Evolutionary conservation across 2,113 vertebrate genomes (phyloP).

Genomic region (Oxygymnocypris stewartii): DNA sequence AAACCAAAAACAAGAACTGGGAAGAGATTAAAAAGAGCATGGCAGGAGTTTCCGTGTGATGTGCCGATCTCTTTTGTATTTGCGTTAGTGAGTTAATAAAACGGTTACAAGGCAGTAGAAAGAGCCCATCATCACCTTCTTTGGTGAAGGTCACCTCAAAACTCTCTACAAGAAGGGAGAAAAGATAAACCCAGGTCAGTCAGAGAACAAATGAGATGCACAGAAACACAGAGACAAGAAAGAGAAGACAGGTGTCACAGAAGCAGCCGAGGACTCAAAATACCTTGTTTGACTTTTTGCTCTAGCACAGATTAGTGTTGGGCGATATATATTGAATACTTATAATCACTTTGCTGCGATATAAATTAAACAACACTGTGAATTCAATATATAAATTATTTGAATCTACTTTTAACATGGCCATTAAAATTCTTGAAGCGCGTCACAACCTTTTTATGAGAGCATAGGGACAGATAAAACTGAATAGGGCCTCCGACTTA

Average conservation of each 20-base stretch:
- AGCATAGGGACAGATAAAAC: neutral
- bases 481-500: neutral
- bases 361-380: neutral
- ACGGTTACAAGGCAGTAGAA: conserved; percentile 86
- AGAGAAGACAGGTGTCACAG: conserved; percentile 56
- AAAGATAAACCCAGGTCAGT: conserved; percentile 97
- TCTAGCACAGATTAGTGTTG: neutral
- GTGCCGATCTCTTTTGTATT: conserved; percentile 85
- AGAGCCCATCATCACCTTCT: conserved; percentile 99
- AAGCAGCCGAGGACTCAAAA: conserved; percentile 39
- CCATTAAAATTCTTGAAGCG: neutral
- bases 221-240: conserved; percentile 59
- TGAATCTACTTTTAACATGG: neutral
- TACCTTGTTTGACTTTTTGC: neutral
- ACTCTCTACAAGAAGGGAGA: conserved; percentile 96
- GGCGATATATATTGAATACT: neutral
- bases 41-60: conserved; percentile 85
- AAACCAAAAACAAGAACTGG: conserved; percentile 69
- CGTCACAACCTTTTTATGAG: neutral
- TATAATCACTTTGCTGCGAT: neutral
- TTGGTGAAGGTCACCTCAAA: conserved; percentile 99
- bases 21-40: conserved; percentile 77
- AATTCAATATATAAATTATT: neutral
- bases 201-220: conserved; percentile 75
- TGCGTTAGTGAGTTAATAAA: conserved; percentile 97